Evolutionary conservation across 1,140 invertebrate genomes (phyloP), one percentile per base, ranked within the genome.

Genomic region (Notospermus geniculatus): DNA sequence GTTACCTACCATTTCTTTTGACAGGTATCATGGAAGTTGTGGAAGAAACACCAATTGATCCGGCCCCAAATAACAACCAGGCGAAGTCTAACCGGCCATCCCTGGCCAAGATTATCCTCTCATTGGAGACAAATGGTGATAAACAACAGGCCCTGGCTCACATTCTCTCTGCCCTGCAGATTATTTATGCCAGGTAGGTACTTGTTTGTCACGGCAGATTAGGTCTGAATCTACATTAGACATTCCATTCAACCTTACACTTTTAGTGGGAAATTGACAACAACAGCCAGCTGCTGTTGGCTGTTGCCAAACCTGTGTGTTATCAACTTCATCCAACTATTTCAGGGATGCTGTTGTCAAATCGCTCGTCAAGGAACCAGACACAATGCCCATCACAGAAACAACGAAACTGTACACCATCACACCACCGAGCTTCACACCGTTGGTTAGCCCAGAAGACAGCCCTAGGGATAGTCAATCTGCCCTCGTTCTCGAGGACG

Each of bases 141-240:
- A 90, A 93, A 60, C 93, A 96, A 74, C 90, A 92, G 71, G 93
- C 93, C 0, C 79, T 97, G 1, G 89, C 91, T 36, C 90, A 95
- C 70, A 88, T 97, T 19, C 82, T 98, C 5, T 90, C 91, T 59
- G 90, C 92, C 4, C 85, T 97, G 63, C 90, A 93, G 73, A 92
- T 96, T 59, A 87, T 92, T 23, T 78, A 79, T 70, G 79, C 80
- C 53, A 80, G 80, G 81, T 80, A 56, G 50, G 61, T n/a, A n/a
- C n/a, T n/a, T n/a, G n/a, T n/a, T n/a, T n/a, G n/a, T n/a, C n/a
- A n/a, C n/a, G n/a, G n/a, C n/a, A n/a, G n/a, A n/a, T n/a, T n/a
- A n/a, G n/a, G n/a, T n/a, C n/a, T n/a, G n/a, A n/a, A n/a, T n/a
- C n/a, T n/a, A n/a, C n/a, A n/a, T n/a, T n/a, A n/a, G n/a, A n/a